Base-by-base conservation (phyloP, 1,140 invertebrate species). In the Eciton burchellii region DNA sequence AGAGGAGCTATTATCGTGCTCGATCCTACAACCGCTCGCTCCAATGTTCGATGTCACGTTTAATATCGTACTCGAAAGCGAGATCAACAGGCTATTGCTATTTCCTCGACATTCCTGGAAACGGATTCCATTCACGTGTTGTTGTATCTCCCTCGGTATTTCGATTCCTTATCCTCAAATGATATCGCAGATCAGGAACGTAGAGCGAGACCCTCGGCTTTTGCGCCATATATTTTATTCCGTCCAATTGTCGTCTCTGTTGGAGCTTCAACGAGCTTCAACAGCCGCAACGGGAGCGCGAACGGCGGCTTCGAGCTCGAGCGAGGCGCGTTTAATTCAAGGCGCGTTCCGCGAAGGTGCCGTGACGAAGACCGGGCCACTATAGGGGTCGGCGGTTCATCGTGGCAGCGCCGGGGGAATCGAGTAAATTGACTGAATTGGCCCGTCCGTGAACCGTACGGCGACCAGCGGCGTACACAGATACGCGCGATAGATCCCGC, bases 381-480 rank as follows among this genome's bases (percentile, higher is more conserved):
- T 29, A 72, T 72, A 49, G 79, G 56, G 82, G 47, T 6, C 63
- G 83, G 63, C 71, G 59, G 52, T 65, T 74, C 73, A 85, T 90
- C 90, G 82, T 86, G 71, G 52, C 49, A 73, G 73, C 66, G 84
- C 29, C 66, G 45, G 63, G 72, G 87, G 84, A 91, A 90, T 90
- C 83, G 66, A 89, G 83, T 90, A 85, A 91, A 91, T 91, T 91
- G 89, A 84, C 77, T 91, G 71, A 91, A 91, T 91, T 91, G 85
- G 79, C 71, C 76, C 82, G 86, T 89, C 86, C 86, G 70, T 88
- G 88, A 90, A 88, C 89, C 60, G 72, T 49, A 19, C 84, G n/a
- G 59, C 52, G 21, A 45, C 52, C 24, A 43, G 45, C 65, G 19
- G 21, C 63, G 1, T 16, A 84, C 86, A 66, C 56, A 70, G 73